Conservation (phyloP, 2,888 invertebrate species). For the Luffia ferchaultella region DNA sequence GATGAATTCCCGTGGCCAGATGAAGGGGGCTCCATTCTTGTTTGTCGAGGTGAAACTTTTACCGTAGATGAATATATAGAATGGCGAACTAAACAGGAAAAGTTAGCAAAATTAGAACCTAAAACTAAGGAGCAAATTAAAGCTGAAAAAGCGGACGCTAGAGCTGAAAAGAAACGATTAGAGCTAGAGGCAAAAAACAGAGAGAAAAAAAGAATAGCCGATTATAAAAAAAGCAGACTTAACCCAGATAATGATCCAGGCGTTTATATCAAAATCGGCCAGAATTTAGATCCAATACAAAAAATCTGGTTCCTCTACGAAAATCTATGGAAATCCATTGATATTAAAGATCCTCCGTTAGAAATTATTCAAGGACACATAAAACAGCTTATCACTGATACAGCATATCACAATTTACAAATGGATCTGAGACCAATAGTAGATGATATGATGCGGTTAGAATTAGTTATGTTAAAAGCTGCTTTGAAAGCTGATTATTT, state of each 20-base stretch:
- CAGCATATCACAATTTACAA: constrained; percentile 71
- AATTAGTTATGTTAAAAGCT: constrained; percentile 58
- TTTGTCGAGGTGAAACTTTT: constrained; percentile 66
- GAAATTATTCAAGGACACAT: constrained; percentile 71
- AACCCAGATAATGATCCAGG: constrained; percentile 54
- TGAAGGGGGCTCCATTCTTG: constrained; percentile 73
- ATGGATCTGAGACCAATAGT: constrained; percentile 72
- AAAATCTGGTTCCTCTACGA: constrained; percentile 37
- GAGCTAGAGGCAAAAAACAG: constrained; percentile 33
- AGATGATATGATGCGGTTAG: constrained; percentile 72
- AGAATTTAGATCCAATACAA: constrained; percentile 23
- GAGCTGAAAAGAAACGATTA: constrained; percentile 43
- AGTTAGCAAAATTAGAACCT: constrained; percentile 37
- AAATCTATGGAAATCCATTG: constrained; percentile 41
- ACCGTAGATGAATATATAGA: constrained; percentile 67
- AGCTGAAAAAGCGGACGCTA: constrained; percentile 41
- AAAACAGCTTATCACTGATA: constrained; percentile 70
- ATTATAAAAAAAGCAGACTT: constrained; percentile 54
- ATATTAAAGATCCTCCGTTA: constrained; percentile 46
- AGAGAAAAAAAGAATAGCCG: constrained; percentile 40
- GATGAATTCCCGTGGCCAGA: constrained; percentile 77
- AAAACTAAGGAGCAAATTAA: constrained; percentile 49
- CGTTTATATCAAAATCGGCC: constrained; percentile 32
- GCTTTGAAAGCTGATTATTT: constrained; percentile 52
- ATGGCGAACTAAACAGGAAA: constrained; percentile 36